Percentiles rank a stretch among this genome's conserved stretches.
phyloP scores from a whole-genome alignment of 2,113 vertebrate species.

The Lutjanus erythropterus region DNA sequence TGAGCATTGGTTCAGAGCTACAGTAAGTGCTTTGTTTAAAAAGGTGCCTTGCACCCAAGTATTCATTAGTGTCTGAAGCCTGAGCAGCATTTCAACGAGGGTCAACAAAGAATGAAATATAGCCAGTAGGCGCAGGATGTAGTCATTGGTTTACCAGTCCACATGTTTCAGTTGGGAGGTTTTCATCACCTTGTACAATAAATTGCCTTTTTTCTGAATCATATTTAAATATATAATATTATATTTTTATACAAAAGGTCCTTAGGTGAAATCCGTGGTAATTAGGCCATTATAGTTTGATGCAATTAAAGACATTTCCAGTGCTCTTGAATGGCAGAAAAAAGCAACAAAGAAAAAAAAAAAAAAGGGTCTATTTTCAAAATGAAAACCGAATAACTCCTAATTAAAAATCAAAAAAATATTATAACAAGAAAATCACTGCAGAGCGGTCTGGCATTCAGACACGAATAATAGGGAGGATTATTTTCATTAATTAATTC shows the following conservation, averaged over 20 bases:
- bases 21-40: slow-evolving; percentile 32
- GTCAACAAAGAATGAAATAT: not conserved
- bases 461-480: not conserved
- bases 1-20: slow-evolving; percentile 14
- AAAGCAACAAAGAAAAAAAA: not conserved
- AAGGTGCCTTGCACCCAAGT: not conserved
- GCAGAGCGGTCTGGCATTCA: not conserved
- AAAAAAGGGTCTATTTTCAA: not conserved
- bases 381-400: not conserved
- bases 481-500: too few species aligned
- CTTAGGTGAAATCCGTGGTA: too few species aligned
- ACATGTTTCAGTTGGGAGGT: not conserved
- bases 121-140: not conserved
- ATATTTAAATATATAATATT: too few species aligned
- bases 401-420: not conserved
- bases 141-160: not conserved
- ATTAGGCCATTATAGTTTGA: too few species aligned
- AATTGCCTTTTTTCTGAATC: too few species aligned
- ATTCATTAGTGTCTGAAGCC: slow-evolving; percentile 7
- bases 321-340: not conserved
- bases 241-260: too few species aligned
- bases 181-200: not conserved
- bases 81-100: not conserved
- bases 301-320: too few species aligned
- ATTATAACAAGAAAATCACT: not conserved